A percentile compares a stretch with the other conserved stretches of the same genome.
Evolutionary conservation across 2,888 invertebrate genomes (phyloP).

Genomic region (Lymantria dispar): DNA sequence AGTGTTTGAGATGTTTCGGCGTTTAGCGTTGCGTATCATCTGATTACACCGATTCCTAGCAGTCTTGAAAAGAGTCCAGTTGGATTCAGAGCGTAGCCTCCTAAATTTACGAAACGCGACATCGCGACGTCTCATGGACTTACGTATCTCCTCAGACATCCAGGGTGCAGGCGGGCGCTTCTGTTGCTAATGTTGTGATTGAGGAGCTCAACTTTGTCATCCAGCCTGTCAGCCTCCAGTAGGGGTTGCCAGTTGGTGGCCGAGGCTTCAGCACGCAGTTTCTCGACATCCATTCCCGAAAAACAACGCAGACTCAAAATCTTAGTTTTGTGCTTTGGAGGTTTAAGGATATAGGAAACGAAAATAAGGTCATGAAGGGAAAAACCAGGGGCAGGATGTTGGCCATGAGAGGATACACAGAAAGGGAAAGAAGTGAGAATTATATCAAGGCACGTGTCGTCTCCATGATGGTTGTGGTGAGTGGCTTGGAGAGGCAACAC

Average conservation of each 20-base stretch:
- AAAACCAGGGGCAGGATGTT: too few species aligned
- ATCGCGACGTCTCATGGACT: not conserved
- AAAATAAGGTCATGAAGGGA: too few species aligned
- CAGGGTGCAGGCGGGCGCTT: not conserved
- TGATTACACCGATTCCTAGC: not conserved
- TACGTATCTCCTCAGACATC: not conserved
- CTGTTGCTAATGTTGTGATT: not conserved
- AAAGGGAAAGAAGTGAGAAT: not conserved
- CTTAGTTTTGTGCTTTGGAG: not conserved
- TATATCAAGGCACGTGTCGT: not conserved
- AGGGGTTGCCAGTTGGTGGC: too few species aligned
- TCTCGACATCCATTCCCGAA: not conserved
- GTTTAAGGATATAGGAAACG: too few species aligned
- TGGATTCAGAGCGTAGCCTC: not conserved
- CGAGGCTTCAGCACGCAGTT: too few species aligned
- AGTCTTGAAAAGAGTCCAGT: not conserved
- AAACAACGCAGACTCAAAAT: not conserved
- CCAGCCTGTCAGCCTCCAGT: too few species aligned
- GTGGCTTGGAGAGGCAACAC: too few species aligned
- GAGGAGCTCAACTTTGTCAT: not conserved
- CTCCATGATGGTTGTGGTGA: too few species aligned
- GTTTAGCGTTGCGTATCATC: not conserved
- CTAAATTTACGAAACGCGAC: not conserved
- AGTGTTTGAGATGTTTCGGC: not conserved
- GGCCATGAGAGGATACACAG: not conserved